phyloP scores from a whole-genome alignment of 2,888 invertebrate species.

The Dione vanillae region DNA sequence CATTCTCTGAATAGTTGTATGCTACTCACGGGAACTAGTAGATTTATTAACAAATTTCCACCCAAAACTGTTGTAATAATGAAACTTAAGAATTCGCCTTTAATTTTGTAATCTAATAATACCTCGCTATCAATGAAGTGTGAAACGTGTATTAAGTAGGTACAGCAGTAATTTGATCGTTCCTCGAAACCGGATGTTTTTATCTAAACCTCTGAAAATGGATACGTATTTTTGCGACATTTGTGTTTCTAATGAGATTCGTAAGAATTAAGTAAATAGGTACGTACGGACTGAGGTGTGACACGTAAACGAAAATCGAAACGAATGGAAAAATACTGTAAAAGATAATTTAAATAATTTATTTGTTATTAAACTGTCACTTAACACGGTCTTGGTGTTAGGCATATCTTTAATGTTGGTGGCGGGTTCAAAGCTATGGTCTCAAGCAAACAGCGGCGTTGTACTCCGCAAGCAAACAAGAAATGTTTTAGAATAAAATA shows the following conservation, averaged over 20 bases:
- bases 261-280: slow-evolving; percentile 29
- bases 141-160: slow-evolving; percentile 16
- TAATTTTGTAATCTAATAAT: slow-evolving; percentile 18
- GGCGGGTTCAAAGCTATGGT: too few species aligned
- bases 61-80: too few species aligned
- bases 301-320: slow-evolving; percentile 33
- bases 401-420: too few species aligned
- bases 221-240: slow-evolving; percentile 40
- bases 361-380: neutral
- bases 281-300: slow-evolving; percentile 15
- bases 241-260: slow-evolving; percentile 33
- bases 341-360: neutral
- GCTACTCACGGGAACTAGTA: too few species aligned
- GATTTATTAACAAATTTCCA: too few species aligned
- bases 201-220: slow-evolving; percentile 41
- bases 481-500: neutral
- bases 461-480: neutral
- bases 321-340: slow-evolving; percentile 19
- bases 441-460: neutral
- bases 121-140: slow-evolving; percentile 1
- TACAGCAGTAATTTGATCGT: slow-evolving; percentile 40
- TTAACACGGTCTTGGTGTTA: too few species aligned
- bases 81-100: too few species aligned
- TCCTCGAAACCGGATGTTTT: slow-evolving; percentile 43
- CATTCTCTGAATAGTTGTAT: too few species aligned